A percentile compares a stretch with the other conserved stretches of the same genome.
phyloP scores from a whole-genome alignment of 2,113 vertebrate species.

The Leucosticte australis region DNA sequence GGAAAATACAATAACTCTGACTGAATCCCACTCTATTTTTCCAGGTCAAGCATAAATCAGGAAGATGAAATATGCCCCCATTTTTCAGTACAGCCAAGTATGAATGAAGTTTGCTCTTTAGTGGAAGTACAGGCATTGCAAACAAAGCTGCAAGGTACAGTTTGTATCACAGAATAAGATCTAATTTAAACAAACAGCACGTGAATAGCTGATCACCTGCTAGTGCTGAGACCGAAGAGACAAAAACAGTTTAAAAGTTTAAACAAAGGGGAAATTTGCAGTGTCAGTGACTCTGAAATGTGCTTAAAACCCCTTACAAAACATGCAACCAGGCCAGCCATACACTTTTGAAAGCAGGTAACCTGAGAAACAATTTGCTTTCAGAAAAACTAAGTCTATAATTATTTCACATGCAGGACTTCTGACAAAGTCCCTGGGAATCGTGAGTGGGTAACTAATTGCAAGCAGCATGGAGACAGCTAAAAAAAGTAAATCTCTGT shows the following conservation, averaged over 20 bases:
- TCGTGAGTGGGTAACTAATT: neutral
- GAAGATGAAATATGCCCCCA: constrained; percentile 44
- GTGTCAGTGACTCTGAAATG: constrained; percentile 24
- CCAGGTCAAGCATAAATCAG: constrained; percentile 19
- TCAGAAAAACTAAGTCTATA: constrained; percentile 1
- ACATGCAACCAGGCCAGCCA: constrained; percentile 22
- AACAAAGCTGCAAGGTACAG: constrained; percentile 31
- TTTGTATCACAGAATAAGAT: neutral
- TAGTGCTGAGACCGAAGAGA: neutral
- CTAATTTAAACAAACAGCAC: neutral
- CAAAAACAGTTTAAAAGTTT: neutral
- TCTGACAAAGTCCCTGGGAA: neutral
- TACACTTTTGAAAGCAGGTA: neutral
- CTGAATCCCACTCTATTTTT: constrained; percentile 52
- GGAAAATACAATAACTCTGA: constrained; percentile 58
- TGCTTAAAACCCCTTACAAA: neutral
- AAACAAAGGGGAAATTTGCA: constrained; percentile 2
- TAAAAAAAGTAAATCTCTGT: neutral
- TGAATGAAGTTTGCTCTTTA: neutral
- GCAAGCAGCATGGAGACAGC: neutral
- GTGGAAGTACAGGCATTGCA: neutral
- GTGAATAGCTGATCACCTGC: neutral
- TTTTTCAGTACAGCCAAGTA: constrained; percentile 18
- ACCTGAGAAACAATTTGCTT: constrained; percentile 38
- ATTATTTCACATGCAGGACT: constrained; percentile 11